Base-by-base conservation (phyloP, 2,888 invertebrate species). In the Acanthopleura granulata region DNA sequence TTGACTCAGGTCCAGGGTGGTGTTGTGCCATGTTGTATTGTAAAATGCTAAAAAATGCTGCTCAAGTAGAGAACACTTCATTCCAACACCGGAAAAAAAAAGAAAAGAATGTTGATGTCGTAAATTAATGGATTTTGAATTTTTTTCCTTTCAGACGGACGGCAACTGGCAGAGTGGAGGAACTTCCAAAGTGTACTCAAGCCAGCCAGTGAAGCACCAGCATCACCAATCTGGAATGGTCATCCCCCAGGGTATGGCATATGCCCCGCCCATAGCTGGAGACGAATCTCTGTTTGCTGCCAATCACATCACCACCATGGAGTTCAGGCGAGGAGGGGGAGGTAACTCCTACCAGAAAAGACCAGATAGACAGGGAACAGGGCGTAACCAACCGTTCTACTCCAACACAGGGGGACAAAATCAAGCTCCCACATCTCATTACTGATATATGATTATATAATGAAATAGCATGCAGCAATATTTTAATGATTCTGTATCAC, bases 261-360 rank as follows among this genome's bases (percentile, higher is more conserved):
- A 79, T 27, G 78, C 79, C 51, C 79, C 81, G 76, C 77, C 79
- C 22, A 66, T 66, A 16, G 57, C 57, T 22, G 57, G 57, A 57
- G 66, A 66, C 25, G 66, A 66, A 27, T 27, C 27, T 27, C 66
- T 27, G 25, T 66, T 81, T 0, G 49, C 75, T 49, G 72, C 77
- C 25, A 78, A 77, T 72, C 80, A 79, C 12, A 79, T 85, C 62
- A 77, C 78, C 73, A 81, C 78, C 29, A 83, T 87, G 82, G 86
- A 86, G 79, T 87, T 85, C 76, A 81, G 85, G 6, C 77, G 84
- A 40, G 83, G 86, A 4, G 84, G 85, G 16, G 79, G 82, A 27
- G 84, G 84, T 1, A 75, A 77, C 0, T 57, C 79, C 16, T 80
- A 81, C 72, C 74, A 75, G 0, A 66, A 66, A 66, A 22, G 66